Evolutionary conservation across 2,113 vertebrate species (phyloP).

Genomic region (Dasypus novemcinctus): DNA sequence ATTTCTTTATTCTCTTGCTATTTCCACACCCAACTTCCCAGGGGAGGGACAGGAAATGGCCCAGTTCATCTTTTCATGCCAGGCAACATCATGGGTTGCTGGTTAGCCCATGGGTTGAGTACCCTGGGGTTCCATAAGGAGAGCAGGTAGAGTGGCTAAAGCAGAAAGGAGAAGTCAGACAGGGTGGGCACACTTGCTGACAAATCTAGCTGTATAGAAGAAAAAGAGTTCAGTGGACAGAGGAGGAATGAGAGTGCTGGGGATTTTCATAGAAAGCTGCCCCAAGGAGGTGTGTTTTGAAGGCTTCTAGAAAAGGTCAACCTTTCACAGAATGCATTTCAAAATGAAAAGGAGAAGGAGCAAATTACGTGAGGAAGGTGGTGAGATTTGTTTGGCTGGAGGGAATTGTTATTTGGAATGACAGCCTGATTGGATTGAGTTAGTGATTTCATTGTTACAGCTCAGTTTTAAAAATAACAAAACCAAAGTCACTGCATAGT

Average conservation of each 20-base stretch:
- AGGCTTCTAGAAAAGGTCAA: not conserved
- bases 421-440: not conserved
- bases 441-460: not conserved
- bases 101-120: not conserved
- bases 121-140: not conserved
- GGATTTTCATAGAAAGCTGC: not conserved
- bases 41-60: not conserved
- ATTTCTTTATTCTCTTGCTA: not conserved
- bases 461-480: not conserved
- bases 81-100: not conserved
- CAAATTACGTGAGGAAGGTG: not conserved
- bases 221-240: no score
- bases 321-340: not conserved
- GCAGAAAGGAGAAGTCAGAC: not conserved
- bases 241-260: not conserved
- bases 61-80: not conserved
- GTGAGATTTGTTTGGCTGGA: not conserved
- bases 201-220: fast-evolving
- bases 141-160: not conserved
- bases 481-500: not conserved
- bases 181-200: not conserved
- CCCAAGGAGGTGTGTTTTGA: not conserved
- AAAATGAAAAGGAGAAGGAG: not conserved
- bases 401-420: not conserved
- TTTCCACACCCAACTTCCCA: not conserved